Percentiles rank a stretch among this genome's conserved stretches.
phyloP scores from a whole-genome alignment of 1,140 invertebrate genomes.

The Drosophila funebris region DNA sequence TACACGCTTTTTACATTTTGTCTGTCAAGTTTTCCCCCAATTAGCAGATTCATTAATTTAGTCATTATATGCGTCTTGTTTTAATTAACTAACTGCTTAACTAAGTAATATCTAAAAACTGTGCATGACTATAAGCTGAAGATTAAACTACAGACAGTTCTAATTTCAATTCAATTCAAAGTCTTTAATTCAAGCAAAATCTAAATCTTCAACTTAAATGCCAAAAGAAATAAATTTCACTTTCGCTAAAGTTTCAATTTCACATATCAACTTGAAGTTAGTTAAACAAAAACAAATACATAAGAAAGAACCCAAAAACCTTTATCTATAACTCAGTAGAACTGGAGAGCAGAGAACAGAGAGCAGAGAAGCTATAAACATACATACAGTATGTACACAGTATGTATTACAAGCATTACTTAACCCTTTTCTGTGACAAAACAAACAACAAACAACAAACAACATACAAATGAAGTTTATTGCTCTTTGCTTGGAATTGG shows the following conservation, averaged over 20 bases:
- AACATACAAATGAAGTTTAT: constrained; percentile 23
- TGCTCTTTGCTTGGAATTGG: constrained; percentile 28
- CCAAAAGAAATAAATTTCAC: too few relatives aligned
- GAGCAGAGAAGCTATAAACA: constrained; percentile 2
- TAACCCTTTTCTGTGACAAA: constrained; percentile 3
- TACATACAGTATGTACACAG: background rate
- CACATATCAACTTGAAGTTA: background rate
- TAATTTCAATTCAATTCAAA: too few relatives aligned
- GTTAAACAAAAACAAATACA: background rate
- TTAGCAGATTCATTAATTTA: background rate
- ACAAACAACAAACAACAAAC: constrained; percentile 13
- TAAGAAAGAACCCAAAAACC: too few relatives aligned
- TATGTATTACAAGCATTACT: background rate
- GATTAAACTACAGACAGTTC: too few relatives aligned
- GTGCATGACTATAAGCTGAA: too few relatives aligned
- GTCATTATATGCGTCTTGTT: too few relatives aligned
- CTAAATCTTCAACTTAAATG: too few relatives aligned
- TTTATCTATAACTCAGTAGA: background rate
- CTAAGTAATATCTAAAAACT: too few relatives aligned
- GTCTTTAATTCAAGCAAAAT: too few relatives aligned
- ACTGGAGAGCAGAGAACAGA: too few relatives aligned
- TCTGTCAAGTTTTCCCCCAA: background rate
- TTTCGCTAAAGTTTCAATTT: too few relatives aligned
- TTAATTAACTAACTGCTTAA: too few relatives aligned
- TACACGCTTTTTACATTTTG: constrained; percentile 6